Evolutionary conservation across 2,888 invertebrate species (phyloP).

Genomic region (Corythucha ciliata): DNA sequence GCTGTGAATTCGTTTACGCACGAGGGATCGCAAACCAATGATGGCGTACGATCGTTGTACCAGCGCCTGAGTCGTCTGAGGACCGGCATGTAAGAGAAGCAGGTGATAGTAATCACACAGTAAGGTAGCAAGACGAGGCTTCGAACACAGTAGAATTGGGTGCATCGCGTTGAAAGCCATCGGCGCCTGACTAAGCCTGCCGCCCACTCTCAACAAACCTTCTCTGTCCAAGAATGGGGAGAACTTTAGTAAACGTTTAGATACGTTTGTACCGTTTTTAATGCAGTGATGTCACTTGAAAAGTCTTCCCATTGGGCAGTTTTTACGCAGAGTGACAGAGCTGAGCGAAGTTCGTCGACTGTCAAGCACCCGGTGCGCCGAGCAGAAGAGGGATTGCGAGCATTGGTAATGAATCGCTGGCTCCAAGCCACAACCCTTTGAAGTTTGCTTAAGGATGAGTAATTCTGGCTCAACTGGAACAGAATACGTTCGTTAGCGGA

Average conservation of each 20-base stretch:
- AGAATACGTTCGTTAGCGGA: no score
- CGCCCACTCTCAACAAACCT: slow-evolving; percentile 2
- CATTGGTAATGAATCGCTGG: no score
- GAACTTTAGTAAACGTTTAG: background rate
- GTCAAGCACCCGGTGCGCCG: no score
- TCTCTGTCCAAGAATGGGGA: slow-evolving; percentile 1
- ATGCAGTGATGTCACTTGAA: no score
- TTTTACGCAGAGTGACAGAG: no score
- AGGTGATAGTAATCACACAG: slow-evolving; percentile 5
- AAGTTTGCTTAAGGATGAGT: background rate
- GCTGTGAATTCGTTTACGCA: background rate
- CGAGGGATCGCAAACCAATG: background rate
- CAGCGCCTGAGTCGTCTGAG: background rate
- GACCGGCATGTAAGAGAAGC: background rate
- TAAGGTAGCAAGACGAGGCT: background rate
- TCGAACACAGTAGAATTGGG: background rate
- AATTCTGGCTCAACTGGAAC: background rate
- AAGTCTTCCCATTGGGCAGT: no score
- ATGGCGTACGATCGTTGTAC: background rate
- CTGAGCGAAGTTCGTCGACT: no score
- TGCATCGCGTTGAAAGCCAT: background rate
- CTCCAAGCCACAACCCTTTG: background rate
- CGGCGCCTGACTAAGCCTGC: background rate
- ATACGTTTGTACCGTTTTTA: no score
- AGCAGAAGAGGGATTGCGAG: no score